Base-by-base conservation (phyloP, 2,113 vertebrate genomes). In the Phyllopteryx taeniolatus region DNA sequence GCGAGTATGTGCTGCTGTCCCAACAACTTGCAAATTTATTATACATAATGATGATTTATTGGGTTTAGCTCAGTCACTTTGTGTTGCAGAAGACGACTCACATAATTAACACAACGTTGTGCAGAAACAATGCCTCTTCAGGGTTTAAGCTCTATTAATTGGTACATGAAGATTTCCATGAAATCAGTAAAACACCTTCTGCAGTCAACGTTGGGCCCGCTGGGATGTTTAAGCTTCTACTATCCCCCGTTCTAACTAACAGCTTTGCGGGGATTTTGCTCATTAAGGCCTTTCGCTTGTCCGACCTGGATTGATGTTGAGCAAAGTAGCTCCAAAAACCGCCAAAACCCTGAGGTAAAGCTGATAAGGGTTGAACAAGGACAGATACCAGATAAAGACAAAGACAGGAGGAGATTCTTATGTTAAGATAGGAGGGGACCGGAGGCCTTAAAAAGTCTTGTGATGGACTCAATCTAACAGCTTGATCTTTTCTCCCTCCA, bases 181-280 rank as follows among this genome's bases (percentile, higher is more conserved):
- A 5, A 73, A 73, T 63, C 68, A 72, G 62, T 56, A 62, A 68
- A 74, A 72, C 35, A 44, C 15, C 54, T 51, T 27, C 22, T 66
- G 13, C 8, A 47, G 44, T 66, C 44, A 15, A 66, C 15, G 22
- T 9, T 8, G 2, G 22, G 62, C 76, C 75, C 60, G 56, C 77
- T 83, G 77, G 86, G 86, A 79, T 81, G 79, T 79, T 78, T 88
- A 88, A 89, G 87, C 88, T 79, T 70, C 77, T 76, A 71, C 89
- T 76, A 85, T 90, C 85, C 85, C 85, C 71, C 75, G 83, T 72
- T 39, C 1, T 39, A 39, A 69, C 80, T 73, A 85, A 86, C 83
- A 87, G 88, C 84, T 88, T 87, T 88, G 73, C 71, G 68, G 75
- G 87, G 88, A 88, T 87, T 90, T 90, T 53, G 76, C 73, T 83